Base-by-base conservation (phyloP, 2,797 vertebrate genomes). In the Pseudotriccus pelzelni region DNA sequence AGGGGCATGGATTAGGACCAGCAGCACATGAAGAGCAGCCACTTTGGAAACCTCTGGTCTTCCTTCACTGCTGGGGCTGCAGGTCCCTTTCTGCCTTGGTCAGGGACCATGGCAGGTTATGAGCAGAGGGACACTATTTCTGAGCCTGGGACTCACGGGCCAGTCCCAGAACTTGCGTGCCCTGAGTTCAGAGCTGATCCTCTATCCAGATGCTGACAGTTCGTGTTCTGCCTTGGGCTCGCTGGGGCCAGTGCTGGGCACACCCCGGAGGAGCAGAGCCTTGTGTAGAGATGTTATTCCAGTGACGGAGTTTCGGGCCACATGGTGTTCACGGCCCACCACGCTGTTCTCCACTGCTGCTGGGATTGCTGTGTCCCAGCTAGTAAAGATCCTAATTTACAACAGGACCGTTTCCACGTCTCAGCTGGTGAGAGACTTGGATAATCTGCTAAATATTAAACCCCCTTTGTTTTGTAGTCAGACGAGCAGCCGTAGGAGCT, bases 341-440 rank as follows among this genome's bases (percentile, higher is more conserved):
- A 23, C 59, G 0, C 85, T 32, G 0, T 21, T 58, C 89, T 22
- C 62, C 74, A 23, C 37, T 27, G 2, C 80, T 47, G 74, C 92
- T 22, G 7, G 37, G 16, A 21, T 0, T 32, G 62, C 3, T 52
- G 85, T 10, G 55, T 52, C 82, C 74, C 69, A 84, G 73, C 94
- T 59, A 39, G n/a, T 62, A 58, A 60, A 82, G 73, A 47, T 6
- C 67, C 88, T 73, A 43, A 87, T 89, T 85, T 20, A 37, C 90
- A 87, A n/a, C 90, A 87, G 87, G 53, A 23, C 12, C 62, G 1
- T 72, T 52, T 68, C 82, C 53, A 25, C 44, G 75, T 49, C 84
- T 6, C 92, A 87, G 92, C 94, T 91, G 87, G 53, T 27, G 90
- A 78, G 78, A 30, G 30, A 25, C 62, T 81, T 10, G 39, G 69